Percentiles rank a stretch among this genome's conserved stretches.
Conservation (phyloP, 2,797 vertebrate species). For the Melanotaenia parkinsoni region DNA sequence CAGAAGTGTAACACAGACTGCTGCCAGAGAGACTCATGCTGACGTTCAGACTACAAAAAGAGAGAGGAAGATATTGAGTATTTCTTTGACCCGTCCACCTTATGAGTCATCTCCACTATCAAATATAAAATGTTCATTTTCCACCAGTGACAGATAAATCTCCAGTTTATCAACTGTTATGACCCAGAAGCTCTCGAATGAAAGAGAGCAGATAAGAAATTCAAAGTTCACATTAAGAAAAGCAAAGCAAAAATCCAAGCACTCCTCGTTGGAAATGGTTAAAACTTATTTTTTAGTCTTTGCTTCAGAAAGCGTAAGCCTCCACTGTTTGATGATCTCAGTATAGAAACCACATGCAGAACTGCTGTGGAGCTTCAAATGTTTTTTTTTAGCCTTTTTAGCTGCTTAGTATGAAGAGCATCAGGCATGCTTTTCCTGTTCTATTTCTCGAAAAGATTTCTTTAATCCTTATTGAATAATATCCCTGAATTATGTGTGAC, state of each 20-base stretch:
- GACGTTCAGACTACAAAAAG: slow-evolving; percentile 9
- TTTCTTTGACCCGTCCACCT: slow-evolving; percentile 16
- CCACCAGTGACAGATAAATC: slow-evolving; percentile 7
- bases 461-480: background rate
- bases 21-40: slow-evolving; percentile 7
- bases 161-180: slow-evolving; percentile 28
- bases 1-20: slow-evolving; percentile 31
- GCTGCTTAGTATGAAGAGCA: no score
- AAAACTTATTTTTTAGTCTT: background rate
- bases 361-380: background rate
- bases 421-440: background rate
- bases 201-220: slow-evolving; percentile 26
- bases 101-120: background rate
- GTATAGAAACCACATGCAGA: background rate
- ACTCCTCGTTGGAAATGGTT: slow-evolving; percentile 10
- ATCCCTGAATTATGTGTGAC: slow-evolving; percentile 17
- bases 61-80: slow-evolving; percentile 7
- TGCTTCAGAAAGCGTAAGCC: no score
- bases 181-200: slow-evolving; percentile 11
- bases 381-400: slow-evolving; percentile 13
- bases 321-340: no score
- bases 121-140: slow-evolving; percentile 11
- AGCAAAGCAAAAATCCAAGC: slow-evolving; percentile 18
- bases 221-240: slow-evolving; percentile 6
- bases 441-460: background rate